A percentile compares a stretch with the other conserved stretches of the same genome.
Conservation (phyloP, 2,113 vertebrate species). For the Machaerirhynchus nigripectus region DNA sequence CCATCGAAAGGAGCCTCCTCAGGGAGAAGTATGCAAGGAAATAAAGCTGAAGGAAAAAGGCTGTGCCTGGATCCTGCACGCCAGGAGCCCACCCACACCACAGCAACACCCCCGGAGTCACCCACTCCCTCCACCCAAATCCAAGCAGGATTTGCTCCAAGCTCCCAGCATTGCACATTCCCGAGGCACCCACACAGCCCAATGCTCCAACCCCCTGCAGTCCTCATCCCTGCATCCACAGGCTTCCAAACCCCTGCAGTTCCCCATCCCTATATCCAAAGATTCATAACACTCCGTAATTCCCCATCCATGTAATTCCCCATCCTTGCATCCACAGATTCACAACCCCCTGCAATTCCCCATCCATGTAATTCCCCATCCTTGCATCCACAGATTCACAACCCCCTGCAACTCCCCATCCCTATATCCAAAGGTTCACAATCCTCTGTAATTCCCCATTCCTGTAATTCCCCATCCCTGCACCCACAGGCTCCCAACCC, state of each 20-base stretch:
- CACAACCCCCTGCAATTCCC: not conserved
- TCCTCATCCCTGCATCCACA: not conserved
- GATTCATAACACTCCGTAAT: fast-evolving
- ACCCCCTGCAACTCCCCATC: not conserved
- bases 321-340: not conserved
- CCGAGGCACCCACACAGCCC: not conserved
- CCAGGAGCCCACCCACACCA: not conserved
- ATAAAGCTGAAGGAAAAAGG: not conserved
- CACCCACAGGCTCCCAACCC: not conserved
- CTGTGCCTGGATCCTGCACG: not conserved
- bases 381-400: not conserved
- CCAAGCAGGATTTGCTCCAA: not conserved
- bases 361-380: not conserved
- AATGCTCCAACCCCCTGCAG: not conserved
- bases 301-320: not conserved
- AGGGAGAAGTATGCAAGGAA: not conserved
- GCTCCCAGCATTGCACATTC: not conserved
- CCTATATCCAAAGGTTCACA: fast-evolving
- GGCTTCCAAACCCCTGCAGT: not conserved
- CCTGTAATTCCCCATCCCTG: too few relatives aligned
- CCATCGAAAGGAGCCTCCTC: not conserved
- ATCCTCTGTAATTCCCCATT: fast-evolving
- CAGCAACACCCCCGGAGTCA: not conserved
- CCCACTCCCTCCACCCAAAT: not conserved
- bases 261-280: not conserved